Base-by-base conservation (phyloP, 2,888 invertebrate species). In the Drosophila prolongata region DNA sequence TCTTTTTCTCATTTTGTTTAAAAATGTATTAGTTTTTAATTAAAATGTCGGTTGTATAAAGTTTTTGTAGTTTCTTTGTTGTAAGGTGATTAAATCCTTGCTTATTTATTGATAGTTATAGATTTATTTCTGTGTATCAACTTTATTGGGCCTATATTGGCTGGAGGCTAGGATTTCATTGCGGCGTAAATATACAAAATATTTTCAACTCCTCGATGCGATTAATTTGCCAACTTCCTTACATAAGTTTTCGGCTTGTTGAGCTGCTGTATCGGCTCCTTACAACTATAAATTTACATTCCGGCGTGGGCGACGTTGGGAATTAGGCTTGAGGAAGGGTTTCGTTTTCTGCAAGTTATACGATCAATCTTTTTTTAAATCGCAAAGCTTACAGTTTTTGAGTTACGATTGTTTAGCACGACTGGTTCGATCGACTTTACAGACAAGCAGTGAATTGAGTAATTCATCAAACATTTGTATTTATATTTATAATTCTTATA, bases 201-300 rank as follows among this genome's bases (percentile, higher is more conserved):
- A 43, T 8, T 50, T 38, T n/a, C 13, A 9, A 35, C 68, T 56
- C 61, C 50, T 38, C 38, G 16, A 44, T 50, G 13, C 43, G 30
- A 58, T 67, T 68, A 47, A 67, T 67, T 68, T 52, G 44, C 52
- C n/a, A 50, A 42, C 53, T 44, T 44, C 61, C 61, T 66, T 66
- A 54, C 54, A 65, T 65, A 47, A 47, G 65, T 47, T 66, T 54
- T 16, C 27, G 10, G 35, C 55, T 65, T 50, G 62, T 64, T 64
- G 35, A 1, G 65, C 66, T 64, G 65, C 46, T 66, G 46, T 46
- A 30, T 24, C 53, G 40, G 49, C 52, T 38, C 37, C 47, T 59
- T 53, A 60, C 42, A 40, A 16, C 46, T 10, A 43, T 37, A 54
- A 59, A 68, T 64, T 65, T 65, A 13, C 46, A 65, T 65, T 65